Conservation (phyloP, 2,797 vertebrate genomes). For the Artibeus jamaicensis region DNA sequence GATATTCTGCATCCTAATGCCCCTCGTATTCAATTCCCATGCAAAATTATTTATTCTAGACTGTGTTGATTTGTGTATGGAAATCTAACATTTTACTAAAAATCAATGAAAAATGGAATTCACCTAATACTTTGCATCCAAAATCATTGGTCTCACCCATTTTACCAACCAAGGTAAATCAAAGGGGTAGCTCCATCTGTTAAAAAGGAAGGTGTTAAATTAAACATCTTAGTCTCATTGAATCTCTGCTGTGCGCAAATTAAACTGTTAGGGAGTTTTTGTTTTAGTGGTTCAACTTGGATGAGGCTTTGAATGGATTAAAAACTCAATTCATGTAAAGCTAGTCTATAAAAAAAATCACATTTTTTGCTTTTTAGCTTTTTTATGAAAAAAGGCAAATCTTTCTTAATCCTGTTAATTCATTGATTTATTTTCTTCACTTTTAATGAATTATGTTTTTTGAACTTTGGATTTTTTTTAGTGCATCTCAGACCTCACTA, state of each 20-base stretch:
- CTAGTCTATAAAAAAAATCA: slow-evolving; percentile 1
- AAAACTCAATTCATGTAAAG: slow-evolving; percentile 34
- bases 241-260: neutral
- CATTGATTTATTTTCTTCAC: slow-evolving; percentile 24
- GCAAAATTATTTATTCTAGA: neutral
- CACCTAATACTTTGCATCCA: neutral
- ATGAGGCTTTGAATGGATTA: slow-evolving; percentile 52
- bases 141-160: neutral
- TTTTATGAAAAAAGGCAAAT: slow-evolving; percentile 25
- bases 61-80: neutral
- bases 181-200: neutral
- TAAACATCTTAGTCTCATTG: slow-evolving; percentile 8
- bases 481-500: slow-evolving; percentile 8
- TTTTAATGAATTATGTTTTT: slow-evolving; percentile 29
- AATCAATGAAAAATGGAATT: slow-evolving; percentile 20
- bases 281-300: slow-evolving; percentile 22
- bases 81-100: neutral
- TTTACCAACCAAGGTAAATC: slow-evolving; percentile 9
- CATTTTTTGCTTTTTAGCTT: slow-evolving; percentile 11
- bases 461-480: neutral
- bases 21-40: slow-evolving; percentile 15
- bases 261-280: slow-evolving; percentile 28
- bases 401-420: slow-evolving; percentile 38
- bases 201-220: neutral
- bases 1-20: neutral